A percentile compares a stretch with the other conserved stretches of the same genome.
These are phyloP conservation scores for Sesia apiformis DNA, from an alignment of 2,888 invertebrate species.

Conservation along the genomic window DNA sequence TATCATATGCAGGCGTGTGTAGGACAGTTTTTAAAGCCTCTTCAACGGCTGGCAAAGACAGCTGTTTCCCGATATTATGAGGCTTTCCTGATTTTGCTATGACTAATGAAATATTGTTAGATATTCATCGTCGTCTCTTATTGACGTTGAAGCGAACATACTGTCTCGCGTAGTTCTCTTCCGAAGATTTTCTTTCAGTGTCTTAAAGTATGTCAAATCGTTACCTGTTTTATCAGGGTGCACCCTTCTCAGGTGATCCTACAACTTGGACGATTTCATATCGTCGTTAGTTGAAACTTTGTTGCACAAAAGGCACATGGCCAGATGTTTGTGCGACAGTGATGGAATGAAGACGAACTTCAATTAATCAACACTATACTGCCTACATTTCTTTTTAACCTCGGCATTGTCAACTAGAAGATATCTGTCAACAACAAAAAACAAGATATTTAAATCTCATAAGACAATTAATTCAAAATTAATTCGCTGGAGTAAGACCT, in stretches of 20 bases:
- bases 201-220: slow-evolving; percentile 9
- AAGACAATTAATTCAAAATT: too few relatives aligned
- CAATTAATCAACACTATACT: slow-evolving; percentile 11
- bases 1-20: slow-evolving; percentile 23
- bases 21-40: slow-evolving; percentile 23
- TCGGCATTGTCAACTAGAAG: too few relatives aligned
- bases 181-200: slow-evolving; percentile 6
- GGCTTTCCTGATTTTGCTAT: slow-evolving; percentile 20
- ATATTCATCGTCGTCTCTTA: slow-evolving; percentile 11
- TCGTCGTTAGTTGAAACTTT: slow-evolving; percentile 9
- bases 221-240: slow-evolving; percentile 8
- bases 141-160: slow-evolving; percentile 9
- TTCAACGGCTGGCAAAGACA: slow-evolving; percentile 27
- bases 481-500: too few relatives aligned
- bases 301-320: slow-evolving; percentile 11
- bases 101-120: slow-evolving; percentile 8
- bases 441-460: too few relatives aligned
- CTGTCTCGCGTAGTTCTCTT: slow-evolving; percentile 4
- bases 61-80: slow-evolving; percentile 25
- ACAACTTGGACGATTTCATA: slow-evolving; percentile 9
- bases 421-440: too few relatives aligned
- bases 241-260: slow-evolving; percentile 8
- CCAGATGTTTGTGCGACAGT: slow-evolving; percentile 8
- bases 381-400: slow-evolving; percentile 10
- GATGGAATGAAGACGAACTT: slow-evolving; percentile 11